Conservation (phyloP, 2,113 vertebrate genomes). For the Maccullochella peelii region DNA sequence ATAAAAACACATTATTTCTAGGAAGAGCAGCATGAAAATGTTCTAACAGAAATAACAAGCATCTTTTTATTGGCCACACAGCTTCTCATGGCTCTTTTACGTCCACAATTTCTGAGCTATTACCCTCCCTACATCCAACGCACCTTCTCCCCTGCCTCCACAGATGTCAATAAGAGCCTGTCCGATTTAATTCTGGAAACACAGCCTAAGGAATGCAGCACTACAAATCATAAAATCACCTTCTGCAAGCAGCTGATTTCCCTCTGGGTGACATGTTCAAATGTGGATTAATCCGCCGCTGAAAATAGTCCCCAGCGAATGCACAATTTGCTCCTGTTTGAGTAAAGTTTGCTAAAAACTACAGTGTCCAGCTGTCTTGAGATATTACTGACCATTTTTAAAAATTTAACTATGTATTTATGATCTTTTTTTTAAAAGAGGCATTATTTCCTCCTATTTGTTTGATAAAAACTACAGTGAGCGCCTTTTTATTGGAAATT, state of each 20-base stretch:
- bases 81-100: neutral
- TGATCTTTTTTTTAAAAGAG: neutral
- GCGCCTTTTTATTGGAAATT: no score
- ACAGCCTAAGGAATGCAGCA: neutral
- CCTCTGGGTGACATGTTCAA: no score
- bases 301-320: neutral
- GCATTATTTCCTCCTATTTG: no score
- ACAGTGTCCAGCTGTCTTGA: neutral
- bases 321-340: neutral
- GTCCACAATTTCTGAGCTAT: conserved; percentile 3
- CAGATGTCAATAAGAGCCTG: conserved; percentile 18
- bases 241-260: neutral
- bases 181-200: neutral
- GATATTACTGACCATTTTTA: neutral
- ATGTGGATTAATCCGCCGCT: neutral
- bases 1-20: conserved; percentile 10
- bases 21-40: neutral
- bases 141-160: neutral
- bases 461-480: no score
- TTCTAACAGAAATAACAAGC: neutral
- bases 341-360: neutral
- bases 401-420: neutral
- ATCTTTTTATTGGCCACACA: neutral
- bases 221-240: neutral
- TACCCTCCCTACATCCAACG: no score